phyloP scores from a whole-genome alignment of 2,113 vertebrate species.

The Fukomys damarensis region DNA sequence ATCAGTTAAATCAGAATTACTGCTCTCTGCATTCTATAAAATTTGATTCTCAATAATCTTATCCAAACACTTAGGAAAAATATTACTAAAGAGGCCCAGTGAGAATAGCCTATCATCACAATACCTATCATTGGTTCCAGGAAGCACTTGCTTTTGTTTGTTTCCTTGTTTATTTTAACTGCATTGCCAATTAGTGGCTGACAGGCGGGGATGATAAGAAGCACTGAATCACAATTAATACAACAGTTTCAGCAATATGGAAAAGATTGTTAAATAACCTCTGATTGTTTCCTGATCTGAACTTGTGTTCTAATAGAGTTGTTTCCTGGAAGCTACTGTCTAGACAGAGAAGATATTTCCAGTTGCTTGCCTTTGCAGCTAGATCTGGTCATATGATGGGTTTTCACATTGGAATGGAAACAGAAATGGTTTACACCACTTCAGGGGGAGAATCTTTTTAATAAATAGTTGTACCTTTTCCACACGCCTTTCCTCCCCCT shows the following conservation, averaged over 20 bases:
- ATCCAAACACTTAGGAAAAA: not conserved
- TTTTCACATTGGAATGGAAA: not conserved
- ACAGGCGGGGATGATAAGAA: not conserved
- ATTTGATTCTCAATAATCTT: not conserved
- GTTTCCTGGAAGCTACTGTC: not conserved
- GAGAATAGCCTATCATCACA: not conserved
- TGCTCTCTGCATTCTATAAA: not conserved
- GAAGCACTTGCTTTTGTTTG: not conserved
- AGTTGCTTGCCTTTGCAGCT: not conserved
- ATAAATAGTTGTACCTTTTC: not conserved
- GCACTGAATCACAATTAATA: not conserved
- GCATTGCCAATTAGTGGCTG: not conserved
- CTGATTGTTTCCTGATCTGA: not conserved
- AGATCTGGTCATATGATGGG: not conserved
- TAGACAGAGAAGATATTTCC: not conserved
- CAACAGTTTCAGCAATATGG: not conserved
- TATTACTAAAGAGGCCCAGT: not conserved
- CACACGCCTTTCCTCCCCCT: not conserved
- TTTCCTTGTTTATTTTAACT: not conserved
- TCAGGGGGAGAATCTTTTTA: not conserved
- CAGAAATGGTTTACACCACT: not conserved
- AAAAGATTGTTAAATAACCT: not conserved
- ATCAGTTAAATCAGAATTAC: slow-evolving; percentile 29
- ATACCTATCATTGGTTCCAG: not conserved
- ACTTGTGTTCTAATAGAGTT: not conserved